Conservation (phyloP, 2,888 invertebrate species). For the Phengaris alcon region DNA sequence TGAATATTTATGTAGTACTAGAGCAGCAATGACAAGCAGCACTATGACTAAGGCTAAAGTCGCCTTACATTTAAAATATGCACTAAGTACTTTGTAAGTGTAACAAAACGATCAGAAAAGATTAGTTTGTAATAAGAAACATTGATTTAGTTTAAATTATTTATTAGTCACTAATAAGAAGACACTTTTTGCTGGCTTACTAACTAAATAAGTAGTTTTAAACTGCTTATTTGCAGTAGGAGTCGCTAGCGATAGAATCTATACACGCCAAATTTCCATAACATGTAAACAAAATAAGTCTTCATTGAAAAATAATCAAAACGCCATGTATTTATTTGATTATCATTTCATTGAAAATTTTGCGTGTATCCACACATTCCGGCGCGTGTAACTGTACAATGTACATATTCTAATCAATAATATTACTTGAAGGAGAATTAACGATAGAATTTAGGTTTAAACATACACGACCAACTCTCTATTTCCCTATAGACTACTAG, state of each 20-base stretch:
- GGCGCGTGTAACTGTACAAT: no score
- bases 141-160: not conserved
- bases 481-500: not conserved
- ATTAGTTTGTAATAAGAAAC: not conserved
- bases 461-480: not conserved
- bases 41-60: not conserved
- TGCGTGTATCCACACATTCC: not conserved
- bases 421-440: no score
- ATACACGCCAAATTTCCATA: not conserved
- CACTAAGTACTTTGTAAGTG: not conserved
- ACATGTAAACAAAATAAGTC: not conserved
- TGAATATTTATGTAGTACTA: not conserved
- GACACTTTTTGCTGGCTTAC: constrained; percentile 14
- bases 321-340: not conserved
- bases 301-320: not conserved
- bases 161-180: constrained; percentile 10
- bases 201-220: constrained; percentile 2
- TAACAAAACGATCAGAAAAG: not conserved
- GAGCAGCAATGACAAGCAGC: not conserved
- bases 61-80: not conserved
- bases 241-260: not conserved
- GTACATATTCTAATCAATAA: no score
- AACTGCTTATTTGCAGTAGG: not conserved
- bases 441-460: not conserved
- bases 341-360: not conserved